Conservation (phyloP, 2,888 invertebrate species). For the Lacanobia wlatinum region DNA sequence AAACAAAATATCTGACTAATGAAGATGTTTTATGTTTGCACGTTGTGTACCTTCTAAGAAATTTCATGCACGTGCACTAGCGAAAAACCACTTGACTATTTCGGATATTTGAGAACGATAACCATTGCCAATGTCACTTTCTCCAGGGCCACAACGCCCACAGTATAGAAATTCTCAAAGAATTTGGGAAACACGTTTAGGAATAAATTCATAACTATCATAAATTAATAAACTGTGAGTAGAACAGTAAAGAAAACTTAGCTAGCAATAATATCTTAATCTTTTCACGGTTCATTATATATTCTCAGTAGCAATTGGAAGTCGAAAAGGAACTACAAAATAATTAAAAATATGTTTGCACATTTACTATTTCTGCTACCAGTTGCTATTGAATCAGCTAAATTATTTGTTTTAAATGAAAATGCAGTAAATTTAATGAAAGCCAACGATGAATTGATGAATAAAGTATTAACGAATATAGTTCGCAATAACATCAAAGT, state of each 20-base stretch:
- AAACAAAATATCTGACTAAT: neutral
- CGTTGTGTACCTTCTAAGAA: neutral
- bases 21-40: too few relatives aligned
- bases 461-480: neutral
- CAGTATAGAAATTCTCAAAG: too few relatives aligned
- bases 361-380: conserved; percentile 27
- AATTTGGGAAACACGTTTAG: too few relatives aligned
- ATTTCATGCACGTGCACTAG: neutral
- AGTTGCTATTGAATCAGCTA: conserved; percentile 2
- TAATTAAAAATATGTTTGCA: conserved; percentile 32
- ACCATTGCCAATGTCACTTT: too few relatives aligned
- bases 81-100: too few relatives aligned
- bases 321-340: neutral
- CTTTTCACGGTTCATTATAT: conserved; percentile 27
- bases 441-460: neutral
- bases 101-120: too few relatives aligned
- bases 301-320: conserved; percentile 17
- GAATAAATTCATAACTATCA: too few relatives aligned
- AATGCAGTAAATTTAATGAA: conserved; percentile 14
- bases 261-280: conserved; percentile 22
- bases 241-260: neutral
- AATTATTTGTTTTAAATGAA: conserved; percentile 14
- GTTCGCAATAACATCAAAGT: neutral
- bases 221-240: neutral
- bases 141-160: too few relatives aligned